A percentile compares a stretch with the other conserved stretches of the same genome.
These are phyloP conservation scores for Ceyx margarethae DNA, from an alignment of 2,113 vertebrate genomes.

Conservation along the genomic window DNA sequence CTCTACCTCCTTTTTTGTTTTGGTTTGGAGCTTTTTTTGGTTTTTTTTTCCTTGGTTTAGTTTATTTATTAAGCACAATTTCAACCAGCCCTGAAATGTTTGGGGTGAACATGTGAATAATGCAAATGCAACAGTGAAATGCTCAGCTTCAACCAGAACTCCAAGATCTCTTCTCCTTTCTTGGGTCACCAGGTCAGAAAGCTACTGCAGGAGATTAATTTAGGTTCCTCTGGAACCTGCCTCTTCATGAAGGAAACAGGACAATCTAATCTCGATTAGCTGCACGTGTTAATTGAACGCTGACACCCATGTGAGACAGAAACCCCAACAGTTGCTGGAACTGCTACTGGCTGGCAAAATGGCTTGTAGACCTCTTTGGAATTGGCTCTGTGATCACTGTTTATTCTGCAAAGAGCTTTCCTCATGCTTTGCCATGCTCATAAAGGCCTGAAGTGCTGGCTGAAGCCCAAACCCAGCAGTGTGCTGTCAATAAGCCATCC, in stretches of 20 bases:
- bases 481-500: background rate
- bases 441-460: background rate
- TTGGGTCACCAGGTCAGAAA: background rate
- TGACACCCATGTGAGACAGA: background rate
- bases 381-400: background rate
- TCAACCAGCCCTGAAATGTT: background rate
- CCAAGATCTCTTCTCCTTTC: background rate
- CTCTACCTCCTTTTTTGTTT: accelerated
- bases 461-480: background rate
- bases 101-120: background rate
- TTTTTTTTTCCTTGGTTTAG: too few species aligned
- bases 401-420: background rate
- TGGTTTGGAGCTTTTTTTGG: too few species aligned
- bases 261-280: background rate
- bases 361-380: background rate
- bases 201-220: background rate
- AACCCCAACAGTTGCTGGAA: background rate
- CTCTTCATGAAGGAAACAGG: background rate
- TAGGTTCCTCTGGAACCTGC: background rate
- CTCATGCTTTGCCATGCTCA: background rate
- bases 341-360: background rate
- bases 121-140: background rate
- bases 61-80: background rate
- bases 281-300: accelerated
- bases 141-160: background rate